Conservation (phyloP, 2,113 vertebrate genomes). For the Monopterus albus region DNA sequence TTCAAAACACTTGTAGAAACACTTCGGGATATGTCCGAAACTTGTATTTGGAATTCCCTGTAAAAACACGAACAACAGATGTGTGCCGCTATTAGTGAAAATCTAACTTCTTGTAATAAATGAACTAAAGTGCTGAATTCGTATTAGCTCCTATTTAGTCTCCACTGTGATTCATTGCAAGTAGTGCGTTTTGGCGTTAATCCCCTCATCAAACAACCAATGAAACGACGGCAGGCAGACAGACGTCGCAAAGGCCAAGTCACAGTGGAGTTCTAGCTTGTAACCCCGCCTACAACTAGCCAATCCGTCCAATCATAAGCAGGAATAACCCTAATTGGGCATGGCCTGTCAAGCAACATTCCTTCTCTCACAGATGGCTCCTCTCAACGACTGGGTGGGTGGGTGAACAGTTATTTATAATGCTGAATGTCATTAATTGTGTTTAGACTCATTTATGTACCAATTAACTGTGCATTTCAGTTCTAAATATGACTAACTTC, state of each 20-base stretch:
- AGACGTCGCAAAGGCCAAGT: constrained; percentile 41
- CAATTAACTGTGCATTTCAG: no score
- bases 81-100: background rate
- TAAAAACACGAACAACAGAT: background rate
- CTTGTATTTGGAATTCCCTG: background rate
- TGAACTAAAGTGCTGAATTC: constrained; percentile 33
- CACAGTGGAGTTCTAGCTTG: fast-evolving
- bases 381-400: no score
- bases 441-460: background rate
- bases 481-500: no score
- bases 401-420: background rate
- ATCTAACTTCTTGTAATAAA: constrained; percentile 16
- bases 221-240: constrained; percentile 8
- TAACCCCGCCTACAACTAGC: background rate
- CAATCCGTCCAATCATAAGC: constrained; percentile 44
- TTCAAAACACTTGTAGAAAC: constrained; percentile 43
- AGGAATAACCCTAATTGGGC: constrained; percentile 11
- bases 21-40: background rate
- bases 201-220: constrained; percentile 54
- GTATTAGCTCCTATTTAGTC: constrained; percentile 34
- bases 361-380: background rate
- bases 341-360: background rate
- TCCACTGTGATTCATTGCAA: constrained; percentile 68
- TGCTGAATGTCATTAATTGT: background rate
- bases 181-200: constrained; percentile 42